Conservation (phyloP, 1,140 invertebrate species). For the Bacillus rossius region DNA sequence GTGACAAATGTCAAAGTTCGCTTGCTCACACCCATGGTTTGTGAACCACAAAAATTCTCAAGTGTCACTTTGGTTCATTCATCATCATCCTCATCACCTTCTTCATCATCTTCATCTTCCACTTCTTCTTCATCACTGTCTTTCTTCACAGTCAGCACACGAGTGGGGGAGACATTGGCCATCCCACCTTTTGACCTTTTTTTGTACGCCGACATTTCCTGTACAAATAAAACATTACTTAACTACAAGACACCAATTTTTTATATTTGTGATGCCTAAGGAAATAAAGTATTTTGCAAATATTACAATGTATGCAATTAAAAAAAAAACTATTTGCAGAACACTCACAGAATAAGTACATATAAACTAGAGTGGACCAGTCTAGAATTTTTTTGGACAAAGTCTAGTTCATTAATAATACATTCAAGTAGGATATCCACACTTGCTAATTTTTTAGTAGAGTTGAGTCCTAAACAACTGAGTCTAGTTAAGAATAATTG, state of each 20-base stretch:
- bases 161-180: slow-evolving; percentile 41
- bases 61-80: slow-evolving; percentile 32
- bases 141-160: slow-evolving; percentile 49
- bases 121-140: slow-evolving; percentile 50
- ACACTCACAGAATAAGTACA: too few species aligned
- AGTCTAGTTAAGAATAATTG: too few species aligned
- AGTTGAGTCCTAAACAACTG: too few species aligned
- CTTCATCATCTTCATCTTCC: slow-evolving; percentile 51
- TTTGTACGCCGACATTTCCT: slow-evolving; percentile 79
- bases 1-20: slow-evolving; percentile 43
- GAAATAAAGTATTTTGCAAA: too few species aligned
- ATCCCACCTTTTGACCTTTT: slow-evolving; percentile 56
- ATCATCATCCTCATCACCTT: slow-evolving; percentile 46
- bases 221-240: not conserved
- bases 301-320: too few species aligned
- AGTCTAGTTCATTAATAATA: too few species aligned
- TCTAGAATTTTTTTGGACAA: too few species aligned
- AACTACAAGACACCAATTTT: not conserved
- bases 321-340: too few species aligned
- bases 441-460: too few species aligned
- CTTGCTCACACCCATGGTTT: slow-evolving; percentile 49
- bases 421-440: too few species aligned
- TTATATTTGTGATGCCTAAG: too few species aligned
- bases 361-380: too few species aligned
- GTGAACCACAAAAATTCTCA: slow-evolving; percentile 35